These are phyloP conservation scores for Philereme vetulata DNA, from an alignment of 2,888 invertebrate species.

Conservation along the genomic window DNA sequence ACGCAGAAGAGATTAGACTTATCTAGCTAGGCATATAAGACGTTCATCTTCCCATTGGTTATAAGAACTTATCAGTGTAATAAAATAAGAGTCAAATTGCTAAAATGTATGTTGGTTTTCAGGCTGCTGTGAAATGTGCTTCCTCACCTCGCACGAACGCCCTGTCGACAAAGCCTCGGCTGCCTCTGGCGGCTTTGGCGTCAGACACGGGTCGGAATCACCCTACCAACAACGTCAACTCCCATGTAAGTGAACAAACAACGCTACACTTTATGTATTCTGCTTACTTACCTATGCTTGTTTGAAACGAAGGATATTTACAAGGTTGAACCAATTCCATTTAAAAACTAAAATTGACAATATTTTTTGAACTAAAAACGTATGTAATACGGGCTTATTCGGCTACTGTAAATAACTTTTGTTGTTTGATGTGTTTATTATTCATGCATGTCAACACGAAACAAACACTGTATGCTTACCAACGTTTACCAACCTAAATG, in stretches of 20 bases:
- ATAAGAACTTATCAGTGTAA: background rate
- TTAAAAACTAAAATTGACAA: background rate
- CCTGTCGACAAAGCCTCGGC: slow-evolving; percentile 76
- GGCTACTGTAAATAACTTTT: slow-evolving; percentile 32
- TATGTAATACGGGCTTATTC: slow-evolving; percentile 29
- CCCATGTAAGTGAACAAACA: slow-evolving; percentile 69
- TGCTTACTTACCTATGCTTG: slow-evolving; percentile 23
- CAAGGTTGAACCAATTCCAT: slow-evolving; percentile 4
- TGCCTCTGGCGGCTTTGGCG: slow-evolving; percentile 72
- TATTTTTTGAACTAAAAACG: background rate
- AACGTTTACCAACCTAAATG: slow-evolving; percentile 52
- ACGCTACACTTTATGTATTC: background rate
- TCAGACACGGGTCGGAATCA: slow-evolving; percentile 73
- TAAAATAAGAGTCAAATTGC: background rate
- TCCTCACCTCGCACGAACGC: slow-evolving; percentile 79
- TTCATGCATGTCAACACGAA: slow-evolving; percentile 37
- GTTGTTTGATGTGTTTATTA: slow-evolving; percentile 35
- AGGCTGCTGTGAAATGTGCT: slow-evolving; percentile 82
- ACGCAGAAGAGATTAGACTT: background rate
- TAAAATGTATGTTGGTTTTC: slow-evolving; percentile 41
- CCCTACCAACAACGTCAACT: slow-evolving; percentile 79
- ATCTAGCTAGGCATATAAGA: background rate
- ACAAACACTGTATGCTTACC: slow-evolving; percentile 37
- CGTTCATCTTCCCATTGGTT: background rate
- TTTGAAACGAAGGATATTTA: slow-evolving; percentile 18